These are phyloP conservation scores for Corynorhinus townsendii DNA, from an alignment of 2,113 vertebrate species.

Conservation along the genomic window DNA sequence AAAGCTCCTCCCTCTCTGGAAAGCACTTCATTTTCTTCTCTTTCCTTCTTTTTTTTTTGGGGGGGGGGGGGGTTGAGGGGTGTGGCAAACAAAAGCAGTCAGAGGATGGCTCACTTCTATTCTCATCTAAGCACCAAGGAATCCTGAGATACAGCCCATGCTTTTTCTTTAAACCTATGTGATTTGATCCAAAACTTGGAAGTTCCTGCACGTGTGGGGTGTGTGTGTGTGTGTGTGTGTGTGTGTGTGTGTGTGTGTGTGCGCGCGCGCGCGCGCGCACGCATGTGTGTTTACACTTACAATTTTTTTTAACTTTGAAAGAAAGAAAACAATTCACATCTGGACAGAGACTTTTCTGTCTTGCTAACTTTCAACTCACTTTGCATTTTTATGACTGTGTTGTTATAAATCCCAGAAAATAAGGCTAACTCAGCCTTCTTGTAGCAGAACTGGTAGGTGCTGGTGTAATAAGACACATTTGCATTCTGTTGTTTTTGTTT, in stretches of 20 bases:
- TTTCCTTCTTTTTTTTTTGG: neutral
- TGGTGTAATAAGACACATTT: constrained; percentile 54
- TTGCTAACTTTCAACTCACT: neutral
- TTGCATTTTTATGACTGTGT: constrained; percentile 41
- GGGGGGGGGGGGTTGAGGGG: neutral
- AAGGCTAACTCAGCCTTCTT: constrained; percentile 11
- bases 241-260: no score
- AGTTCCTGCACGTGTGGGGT: neutral
- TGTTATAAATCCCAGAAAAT: constrained; percentile 42
- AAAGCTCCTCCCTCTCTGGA: neutral
- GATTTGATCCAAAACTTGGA: neutral
- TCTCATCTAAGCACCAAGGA: neutral
- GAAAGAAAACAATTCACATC: constrained; percentile 7
- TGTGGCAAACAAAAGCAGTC: neutral
- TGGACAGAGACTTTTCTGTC: constrained; percentile 39
- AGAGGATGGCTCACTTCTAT: neutral
- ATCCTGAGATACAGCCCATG: neutral
- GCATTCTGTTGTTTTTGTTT: constrained; percentile 54
- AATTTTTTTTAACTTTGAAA: neutral
- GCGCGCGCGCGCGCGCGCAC: no score
- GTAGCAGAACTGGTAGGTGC: constrained; percentile 16
- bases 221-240: neutral
- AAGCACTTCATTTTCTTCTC: neutral
- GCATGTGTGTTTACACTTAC: neutral
- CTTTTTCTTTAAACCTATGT: neutral